Evolutionary conservation across 1,140 invertebrate species (phyloP), one percentile per base, ranked within the genome.

Genomic region (Drosophila azteca): DNA sequence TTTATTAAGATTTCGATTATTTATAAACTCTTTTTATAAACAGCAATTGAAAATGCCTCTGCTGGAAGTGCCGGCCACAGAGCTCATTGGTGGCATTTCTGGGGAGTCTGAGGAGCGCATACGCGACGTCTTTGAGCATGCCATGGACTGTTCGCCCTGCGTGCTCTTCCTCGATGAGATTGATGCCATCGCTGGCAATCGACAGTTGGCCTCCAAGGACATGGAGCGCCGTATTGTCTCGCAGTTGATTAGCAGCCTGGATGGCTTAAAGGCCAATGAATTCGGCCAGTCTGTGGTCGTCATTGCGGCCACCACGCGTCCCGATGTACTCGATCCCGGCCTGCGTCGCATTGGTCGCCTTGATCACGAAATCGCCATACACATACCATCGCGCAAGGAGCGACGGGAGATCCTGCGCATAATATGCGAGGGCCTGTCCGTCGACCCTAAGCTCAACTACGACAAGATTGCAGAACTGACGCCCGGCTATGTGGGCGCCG

Each of bases 401-500:
- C 93, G 98, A 69, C 92, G 93, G 64, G 94, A 95, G 63, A 97
- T 97, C 59, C 87, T 97, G n/a, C 92, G 93, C 81, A 95, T 97
- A 31, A 91, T 94, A 58, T 94, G 92, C 92, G 97, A 81, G 94
- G 94, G 94, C 26, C 91, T 98, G 49, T 94, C 94, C 59, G 90
- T 99, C 6, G 92, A 94, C 55, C 79, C 94, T 22, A 94, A 95
- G 78, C 94, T 98, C 75, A 94, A 96, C 90, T 94, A 95, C 70
- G 91, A 94, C 65, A 92, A 93, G 39, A 92, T 99, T 49, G 97
- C 97, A 26, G 94, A 95, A 77, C 92, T 95, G 22, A 99, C 97
- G 35, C 98, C 98, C 7, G 98, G 98, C n/a, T 99, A 96, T 94
- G 98, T 99, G 39, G 98, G 98, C 20, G 98, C 97, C 9, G 99